These are phyloP conservation scores for Dynastes grantii DNA, from an alignment of 2,888 invertebrate genomes.

Conservation along the genomic window DNA sequence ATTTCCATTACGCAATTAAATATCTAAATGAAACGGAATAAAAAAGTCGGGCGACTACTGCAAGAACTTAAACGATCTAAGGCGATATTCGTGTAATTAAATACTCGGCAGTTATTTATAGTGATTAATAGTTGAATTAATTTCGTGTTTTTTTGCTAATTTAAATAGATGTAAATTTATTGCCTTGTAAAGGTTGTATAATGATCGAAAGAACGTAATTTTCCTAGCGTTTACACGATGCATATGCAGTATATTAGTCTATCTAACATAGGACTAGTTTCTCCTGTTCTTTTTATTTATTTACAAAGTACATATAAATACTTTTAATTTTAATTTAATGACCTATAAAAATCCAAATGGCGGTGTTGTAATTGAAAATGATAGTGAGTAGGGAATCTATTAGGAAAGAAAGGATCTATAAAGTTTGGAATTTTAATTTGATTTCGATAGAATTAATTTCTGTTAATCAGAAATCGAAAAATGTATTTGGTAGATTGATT, in stretches of 20 bases:
- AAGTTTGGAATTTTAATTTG: slow-evolving; percentile 18
- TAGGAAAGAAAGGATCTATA: neutral
- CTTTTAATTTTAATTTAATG: slow-evolving; percentile 13
- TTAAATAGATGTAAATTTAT: slow-evolving; percentile 21
- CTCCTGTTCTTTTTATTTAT: neutral
- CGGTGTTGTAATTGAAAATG: neutral
- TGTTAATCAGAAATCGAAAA: neutral
- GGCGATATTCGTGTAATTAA: slow-evolving; percentile 14
- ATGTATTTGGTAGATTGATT: too few relatives aligned
- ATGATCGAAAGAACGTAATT: neutral
- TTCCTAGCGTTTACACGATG: slow-evolving; percentile 18
- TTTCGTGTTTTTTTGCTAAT: neutral
- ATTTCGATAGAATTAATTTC: neutral
- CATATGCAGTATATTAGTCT: neutral
- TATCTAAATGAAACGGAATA: neutral
- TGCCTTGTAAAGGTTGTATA: slow-evolving; percentile 29
- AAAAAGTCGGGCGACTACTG: neutral
- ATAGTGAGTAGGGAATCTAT: neutral
- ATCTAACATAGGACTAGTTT: neutral
- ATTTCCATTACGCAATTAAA: slow-evolving; percentile 8
- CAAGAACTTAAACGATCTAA: neutral
- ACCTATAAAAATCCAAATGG: neutral
- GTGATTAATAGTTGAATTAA: slow-evolving; percentile 34
- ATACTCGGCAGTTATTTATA: slow-evolving; percentile 20
- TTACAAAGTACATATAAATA: neutral